Evolutionary conservation across 2,888 invertebrate genomes (phyloP).

Genomic region (Drosophila putrida): DNA sequence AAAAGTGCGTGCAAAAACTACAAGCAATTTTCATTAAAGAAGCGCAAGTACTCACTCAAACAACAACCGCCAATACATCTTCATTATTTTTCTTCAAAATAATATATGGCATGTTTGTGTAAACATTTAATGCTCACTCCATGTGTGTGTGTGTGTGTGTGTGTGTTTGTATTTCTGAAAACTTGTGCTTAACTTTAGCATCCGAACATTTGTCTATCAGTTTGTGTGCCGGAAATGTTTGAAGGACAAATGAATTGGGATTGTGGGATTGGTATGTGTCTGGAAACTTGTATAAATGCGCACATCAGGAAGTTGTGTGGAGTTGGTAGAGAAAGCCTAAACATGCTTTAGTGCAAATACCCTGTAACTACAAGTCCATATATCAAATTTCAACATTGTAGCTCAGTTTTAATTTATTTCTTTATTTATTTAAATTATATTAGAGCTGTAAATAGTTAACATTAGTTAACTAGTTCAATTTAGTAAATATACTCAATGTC

Average conservation of each 20-base stretch:
- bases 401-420: no score
- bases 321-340: background rate
- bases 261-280: conserved; percentile 24
- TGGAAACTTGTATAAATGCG: conserved; percentile 20
- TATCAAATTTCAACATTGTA: conserved; percentile 1
- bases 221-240: conserved; percentile 39
- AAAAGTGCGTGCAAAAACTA: conserved; percentile 61
- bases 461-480: no score
- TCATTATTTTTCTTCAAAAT: conserved; percentile 71
- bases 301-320: conserved; percentile 33
- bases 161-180: conserved; percentile 42
- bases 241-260: conserved; percentile 60
- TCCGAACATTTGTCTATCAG: conserved; percentile 55
- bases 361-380: background rate
- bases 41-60: conserved; percentile 39
- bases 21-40: conserved; percentile 76
- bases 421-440: no score
- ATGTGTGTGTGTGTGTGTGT: conserved; percentile 3
- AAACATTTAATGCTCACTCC: conserved; percentile 59
- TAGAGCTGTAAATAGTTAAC: no score
- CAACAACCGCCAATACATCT: conserved; percentile 67
- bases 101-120: conserved; percentile 67
- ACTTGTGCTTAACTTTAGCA: conserved; percentile 62
- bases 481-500: no score
- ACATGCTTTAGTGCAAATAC: background rate